These are phyloP conservation scores for Vicugna pacos DNA, from an alignment of 2,113 vertebrate species.

Conservation along the genomic window DNA sequence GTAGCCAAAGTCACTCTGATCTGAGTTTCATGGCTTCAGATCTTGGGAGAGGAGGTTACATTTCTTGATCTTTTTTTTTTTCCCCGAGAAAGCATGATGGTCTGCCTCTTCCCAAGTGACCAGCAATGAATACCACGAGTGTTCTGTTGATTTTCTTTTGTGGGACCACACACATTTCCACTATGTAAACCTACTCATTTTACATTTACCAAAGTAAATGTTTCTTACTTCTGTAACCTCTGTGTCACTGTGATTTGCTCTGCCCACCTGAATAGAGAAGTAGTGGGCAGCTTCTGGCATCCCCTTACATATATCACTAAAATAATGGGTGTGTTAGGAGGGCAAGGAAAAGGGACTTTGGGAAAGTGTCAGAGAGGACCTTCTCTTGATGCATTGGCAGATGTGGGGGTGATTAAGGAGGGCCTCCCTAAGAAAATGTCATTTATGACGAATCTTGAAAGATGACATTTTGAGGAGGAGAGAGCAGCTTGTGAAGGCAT, in stretches of 20 bases:
- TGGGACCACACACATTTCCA: neutral
- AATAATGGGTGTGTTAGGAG: neutral
- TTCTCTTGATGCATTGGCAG: neutral
- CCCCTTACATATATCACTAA: neutral
- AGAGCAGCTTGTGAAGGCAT: neutral
- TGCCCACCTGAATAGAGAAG: neutral
- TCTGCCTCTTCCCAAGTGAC: neutral
- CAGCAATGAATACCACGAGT: neutral
- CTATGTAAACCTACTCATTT: neutral
- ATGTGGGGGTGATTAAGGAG: neutral
- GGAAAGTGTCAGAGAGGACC: neutral
- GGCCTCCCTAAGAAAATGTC: neutral
- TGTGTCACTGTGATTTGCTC: neutral
- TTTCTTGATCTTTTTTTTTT: neutral
- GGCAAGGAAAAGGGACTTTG: neutral
- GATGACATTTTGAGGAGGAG: neutral
- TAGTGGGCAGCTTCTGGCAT: neutral
- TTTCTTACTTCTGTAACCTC: neutral
- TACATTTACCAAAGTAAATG: neutral
- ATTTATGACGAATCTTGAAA: neutral
- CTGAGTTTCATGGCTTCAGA: neutral
- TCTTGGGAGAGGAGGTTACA: neutral
- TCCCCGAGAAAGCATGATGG: neutral
- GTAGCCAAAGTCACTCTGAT: neutral
- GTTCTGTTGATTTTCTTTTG: neutral